Evolutionary conservation across 2,888 invertebrate genomes (phyloP).

Genomic region (Hecatera dysodea): DNA sequence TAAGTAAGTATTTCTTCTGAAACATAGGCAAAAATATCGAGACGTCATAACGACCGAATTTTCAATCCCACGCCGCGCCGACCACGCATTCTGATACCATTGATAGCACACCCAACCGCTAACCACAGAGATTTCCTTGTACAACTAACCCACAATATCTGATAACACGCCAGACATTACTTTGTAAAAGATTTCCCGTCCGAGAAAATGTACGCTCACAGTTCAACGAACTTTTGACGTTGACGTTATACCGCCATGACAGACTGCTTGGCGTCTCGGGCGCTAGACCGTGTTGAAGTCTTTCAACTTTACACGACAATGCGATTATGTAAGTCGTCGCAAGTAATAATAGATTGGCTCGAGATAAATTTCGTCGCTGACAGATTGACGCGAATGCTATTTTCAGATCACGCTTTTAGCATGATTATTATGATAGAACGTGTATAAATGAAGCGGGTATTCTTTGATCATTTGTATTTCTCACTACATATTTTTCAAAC

Average conservation of each 20-base stretch:
- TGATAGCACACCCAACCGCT: not conserved
- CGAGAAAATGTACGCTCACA: slow-evolving; percentile 49
- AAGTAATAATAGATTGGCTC: slow-evolving; percentile 45
- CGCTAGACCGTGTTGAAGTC: slow-evolving; percentile 47
- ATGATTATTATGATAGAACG: slow-evolving; percentile 3
- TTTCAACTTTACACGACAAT: slow-evolving; percentile 53
- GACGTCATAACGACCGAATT: not conserved
- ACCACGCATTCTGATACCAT: slow-evolving; percentile 14
- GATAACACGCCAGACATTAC: slow-evolving; percentile 27
- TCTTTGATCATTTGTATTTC: not conserved
- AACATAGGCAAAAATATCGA: no score
- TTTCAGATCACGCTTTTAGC: not conserved
- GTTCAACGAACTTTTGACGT: slow-evolving; percentile 61
- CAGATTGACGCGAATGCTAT: slow-evolving; percentile 23
- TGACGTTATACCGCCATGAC: slow-evolving; percentile 53
- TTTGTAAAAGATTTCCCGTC: slow-evolving; percentile 39
- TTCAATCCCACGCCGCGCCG: slow-evolving; percentile 5
- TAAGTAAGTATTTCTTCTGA: not conserved
- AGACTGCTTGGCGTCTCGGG: slow-evolving; percentile 65
- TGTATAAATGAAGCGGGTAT: slow-evolving; percentile 8
- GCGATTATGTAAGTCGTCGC: slow-evolving; percentile 42
- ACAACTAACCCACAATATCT: slow-evolving; percentile 14
- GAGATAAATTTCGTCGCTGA: slow-evolving; percentile 34
- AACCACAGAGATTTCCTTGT: slow-evolving; percentile 35
- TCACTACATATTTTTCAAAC: no score